A percentile compares a stretch with the other conserved stretches of the same genome.
Conservation (phyloP, 1,140 invertebrate species). For the Drosophila sucinea region DNA sequence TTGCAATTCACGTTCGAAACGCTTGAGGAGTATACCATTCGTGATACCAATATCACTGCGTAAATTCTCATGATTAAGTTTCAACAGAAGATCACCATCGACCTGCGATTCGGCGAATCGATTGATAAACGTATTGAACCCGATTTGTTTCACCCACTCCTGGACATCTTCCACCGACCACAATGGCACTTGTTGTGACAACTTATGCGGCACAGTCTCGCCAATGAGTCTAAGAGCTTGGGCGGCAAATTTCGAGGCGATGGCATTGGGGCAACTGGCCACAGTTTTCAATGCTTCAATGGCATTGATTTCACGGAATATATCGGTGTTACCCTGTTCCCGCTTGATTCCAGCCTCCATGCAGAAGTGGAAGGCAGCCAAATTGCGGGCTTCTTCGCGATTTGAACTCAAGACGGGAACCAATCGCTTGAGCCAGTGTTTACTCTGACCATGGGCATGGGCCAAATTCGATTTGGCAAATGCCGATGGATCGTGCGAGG, state of each 20-base stretch:
- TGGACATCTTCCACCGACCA: slow-evolving; percentile 98
- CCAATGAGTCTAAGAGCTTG: slow-evolving; percentile 97
- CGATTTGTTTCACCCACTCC: slow-evolving; percentile 99
- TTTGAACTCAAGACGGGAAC: slow-evolving; percentile 98
- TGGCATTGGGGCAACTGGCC: slow-evolving; percentile 98
- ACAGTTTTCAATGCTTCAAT: slow-evolving; percentile 98
- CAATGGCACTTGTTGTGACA: slow-evolving; percentile 98
- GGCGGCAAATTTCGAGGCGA: slow-evolving; percentile 98
- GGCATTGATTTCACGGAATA: slow-evolving; percentile 97
- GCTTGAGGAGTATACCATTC: slow-evolving; percentile 96
- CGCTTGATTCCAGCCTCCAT: slow-evolving; percentile 99
- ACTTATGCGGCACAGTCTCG: slow-evolving; percentile 97
- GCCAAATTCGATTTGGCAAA: slow-evolving; percentile 96
- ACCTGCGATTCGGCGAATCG: slow-evolving; percentile 96
- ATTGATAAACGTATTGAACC: slow-evolving; percentile 92
- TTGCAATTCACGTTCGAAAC: slow-evolving; percentile 97
- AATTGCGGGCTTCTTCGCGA: slow-evolving; percentile 96
- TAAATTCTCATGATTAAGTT: slow-evolving; percentile 96
- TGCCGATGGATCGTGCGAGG: slow-evolving; percentile 95
- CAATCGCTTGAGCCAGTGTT: slow-evolving; percentile 96
- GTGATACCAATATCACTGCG: slow-evolving; percentile 95
- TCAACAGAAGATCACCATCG: slow-evolving; percentile 98
- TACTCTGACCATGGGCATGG: slow-evolving; percentile 97
- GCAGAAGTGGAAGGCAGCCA: slow-evolving; percentile 99
- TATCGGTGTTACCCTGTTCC: slow-evolving; percentile 96